Evolutionary conservation across 2,797 vertebrate genomes (phyloP), one percentile per base, ranked within the genome.

Genomic region (Sebastiscus tertius): DNA sequence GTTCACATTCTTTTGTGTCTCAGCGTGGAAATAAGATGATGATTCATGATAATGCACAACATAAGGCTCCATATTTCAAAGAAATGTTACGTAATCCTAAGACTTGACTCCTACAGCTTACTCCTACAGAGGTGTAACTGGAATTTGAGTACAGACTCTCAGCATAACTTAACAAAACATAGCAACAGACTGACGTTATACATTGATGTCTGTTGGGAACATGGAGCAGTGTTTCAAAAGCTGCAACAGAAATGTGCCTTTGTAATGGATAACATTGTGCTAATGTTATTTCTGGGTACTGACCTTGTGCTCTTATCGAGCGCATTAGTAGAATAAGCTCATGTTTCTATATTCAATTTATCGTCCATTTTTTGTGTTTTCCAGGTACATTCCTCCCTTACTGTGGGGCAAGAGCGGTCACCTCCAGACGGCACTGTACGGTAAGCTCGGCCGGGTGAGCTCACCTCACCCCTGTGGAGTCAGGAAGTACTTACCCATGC

Each of bases 371-470:
- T 39, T 20, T 86, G 13, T 88, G 22, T 82, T 80, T 77, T 76
- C 2, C 91, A 99, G 99, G 90, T 99, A 99, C 88, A 96, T 99
- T 93, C 98, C 99, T 56, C 98, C 98, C 0, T 86, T 99, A 85
- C 96, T 99, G 83, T 99, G 99, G 98, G 98, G 98, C 1, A 99
- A 99, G 86, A 99, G 98, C 20, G 98, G 99, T 72, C 99, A 99
- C 87, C 96, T 99, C 81, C 99, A 99, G 92, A 99, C 98, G 0
- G 98, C 97, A 20, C 94, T 99, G 56, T 99, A 99, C 2, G 98
- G 98, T 73, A 99, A 99, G 91, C 97, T 99, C 90, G 99, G 98
- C 6, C 92, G 98, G 61, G 98, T 99, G 76, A 97, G 96, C 77
- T 97, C 97, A 0, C 98, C 99, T 5, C 96, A 98, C 86, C 99